Evolutionary conservation across 1,140 invertebrate genomes (phyloP).

Genomic region (Drosophila ironensis): DNA sequence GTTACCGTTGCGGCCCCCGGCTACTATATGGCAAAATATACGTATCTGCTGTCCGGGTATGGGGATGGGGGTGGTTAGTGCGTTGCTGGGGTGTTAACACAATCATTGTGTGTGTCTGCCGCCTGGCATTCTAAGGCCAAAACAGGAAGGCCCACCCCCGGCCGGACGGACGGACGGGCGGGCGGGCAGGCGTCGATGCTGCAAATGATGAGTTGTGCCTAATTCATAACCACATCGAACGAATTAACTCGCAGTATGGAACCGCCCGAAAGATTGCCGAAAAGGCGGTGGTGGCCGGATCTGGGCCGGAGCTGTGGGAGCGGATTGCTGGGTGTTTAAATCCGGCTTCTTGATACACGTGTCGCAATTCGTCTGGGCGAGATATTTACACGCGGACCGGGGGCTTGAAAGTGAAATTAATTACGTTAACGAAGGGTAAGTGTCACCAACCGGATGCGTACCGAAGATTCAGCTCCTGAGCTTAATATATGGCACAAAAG

Average conservation of each 20-base stretch:
- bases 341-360: conserved; percentile 60
- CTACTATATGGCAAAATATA: conserved; percentile 3
- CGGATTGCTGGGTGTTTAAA: conserved; percentile 41
- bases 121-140: conserved; percentile 19
- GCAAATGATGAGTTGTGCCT: conserved; percentile 80
- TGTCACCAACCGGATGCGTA: conserved; percentile 51
- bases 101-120: conserved; percentile 63
- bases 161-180: too few relatives aligned
- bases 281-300: conserved; percentile 9
- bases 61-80: conserved; percentile 27
- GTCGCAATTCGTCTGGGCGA: conserved; percentile 70
- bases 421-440: conserved; percentile 52
- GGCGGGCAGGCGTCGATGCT: conserved; percentile 45
- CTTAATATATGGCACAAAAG: conserved; percentile 43
- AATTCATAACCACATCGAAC: conserved; percentile 81
- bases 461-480: conserved; percentile 37
- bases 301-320: conserved; percentile 15
- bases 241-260: conserved; percentile 72
- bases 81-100: conserved; percentile 65
- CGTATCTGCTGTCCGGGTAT: not conserved
- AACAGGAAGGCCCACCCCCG: conserved; percentile 26
- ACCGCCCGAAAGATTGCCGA: conserved; percentile 25
- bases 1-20: conserved; percentile 41
- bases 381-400: conserved; percentile 51
- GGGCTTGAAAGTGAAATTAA: conserved; percentile 58